phyloP scores from a whole-genome alignment of 2,888 invertebrate genomes.

The Heteromurus nitidus region DNA sequence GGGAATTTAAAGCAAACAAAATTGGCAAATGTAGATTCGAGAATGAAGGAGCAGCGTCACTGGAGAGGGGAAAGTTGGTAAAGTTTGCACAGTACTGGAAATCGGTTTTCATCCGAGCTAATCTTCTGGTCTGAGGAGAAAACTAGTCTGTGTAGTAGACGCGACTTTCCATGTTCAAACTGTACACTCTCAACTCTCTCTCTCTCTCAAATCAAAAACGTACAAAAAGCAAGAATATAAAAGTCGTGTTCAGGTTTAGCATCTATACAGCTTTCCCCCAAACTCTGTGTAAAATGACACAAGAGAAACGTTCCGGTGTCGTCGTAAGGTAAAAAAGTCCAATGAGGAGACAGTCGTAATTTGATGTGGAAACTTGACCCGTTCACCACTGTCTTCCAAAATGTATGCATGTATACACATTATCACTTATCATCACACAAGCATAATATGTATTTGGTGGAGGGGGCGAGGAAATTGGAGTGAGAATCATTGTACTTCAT shows the following conservation, averaged over 20 bases:
- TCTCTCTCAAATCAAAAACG: background rate
- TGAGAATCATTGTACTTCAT: background rate
- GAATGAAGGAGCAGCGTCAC: slow-evolving; percentile 10
- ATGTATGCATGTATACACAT: slow-evolving; percentile 31
- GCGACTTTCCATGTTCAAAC: no score
- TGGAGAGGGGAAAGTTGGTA: slow-evolving; percentile 39
- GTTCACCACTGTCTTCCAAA: slow-evolving; percentile 49
- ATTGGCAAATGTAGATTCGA: slow-evolving; percentile 54
- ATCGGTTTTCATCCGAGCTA: slow-evolving; percentile 61
- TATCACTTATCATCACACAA: background rate
- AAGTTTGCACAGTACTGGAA: slow-evolving; percentile 51
- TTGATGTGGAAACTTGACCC: slow-evolving; percentile 67
- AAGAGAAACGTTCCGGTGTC: background rate
- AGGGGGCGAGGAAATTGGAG: no score
- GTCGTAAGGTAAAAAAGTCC: slow-evolving; percentile 44
- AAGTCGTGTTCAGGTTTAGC: background rate
- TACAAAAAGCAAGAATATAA: background rate
- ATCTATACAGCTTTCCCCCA: background rate
- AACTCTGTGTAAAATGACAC: background rate
- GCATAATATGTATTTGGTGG: no score
- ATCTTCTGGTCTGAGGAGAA: slow-evolving; percentile 41
- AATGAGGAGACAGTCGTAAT: slow-evolving; percentile 58
- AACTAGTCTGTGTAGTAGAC: background rate
- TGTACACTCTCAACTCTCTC: no score
- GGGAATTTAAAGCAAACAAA: slow-evolving; percentile 66